Evolutionary conservation across 2,797 vertebrate species (phyloP).

Genomic region (Eulemur albifrons): DNA sequence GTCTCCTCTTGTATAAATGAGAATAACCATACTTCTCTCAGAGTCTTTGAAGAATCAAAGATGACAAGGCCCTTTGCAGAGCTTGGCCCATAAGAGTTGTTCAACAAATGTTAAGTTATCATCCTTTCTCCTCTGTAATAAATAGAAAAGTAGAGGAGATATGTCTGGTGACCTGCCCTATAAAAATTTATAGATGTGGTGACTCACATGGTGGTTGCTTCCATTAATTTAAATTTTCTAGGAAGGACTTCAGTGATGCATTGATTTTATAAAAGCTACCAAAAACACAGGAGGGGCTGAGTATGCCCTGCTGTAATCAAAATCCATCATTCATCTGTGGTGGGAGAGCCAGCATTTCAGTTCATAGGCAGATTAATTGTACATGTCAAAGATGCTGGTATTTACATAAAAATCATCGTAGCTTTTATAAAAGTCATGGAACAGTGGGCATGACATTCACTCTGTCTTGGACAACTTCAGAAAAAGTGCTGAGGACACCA

Average conservation of each 20-base stretch:
- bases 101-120: neutral
- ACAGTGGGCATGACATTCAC: neutral
- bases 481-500: neutral
- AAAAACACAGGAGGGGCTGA: neutral
- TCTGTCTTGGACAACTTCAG: neutral
- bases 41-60: neutral
- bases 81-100: neutral
- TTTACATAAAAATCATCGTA: slow-evolving; percentile 3
- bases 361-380: neutral
- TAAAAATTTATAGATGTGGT: neutral
- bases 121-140: neutral
- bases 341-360: neutral
- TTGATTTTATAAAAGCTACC: slow-evolving; percentile 11
- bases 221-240: slow-evolving; percentile 29
- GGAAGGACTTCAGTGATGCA: neutral
- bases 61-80: neutral
- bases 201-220: neutral
- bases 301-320: neutral
- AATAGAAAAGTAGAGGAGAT: neutral
- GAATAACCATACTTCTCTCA: neutral
- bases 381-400: slow-evolving; percentile 1
- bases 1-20: neutral
- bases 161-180: neutral
- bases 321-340: neutral
- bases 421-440: neutral